phyloP scores from a whole-genome alignment of 1,140 invertebrate species.

The Penaeus vannamei region DNA sequence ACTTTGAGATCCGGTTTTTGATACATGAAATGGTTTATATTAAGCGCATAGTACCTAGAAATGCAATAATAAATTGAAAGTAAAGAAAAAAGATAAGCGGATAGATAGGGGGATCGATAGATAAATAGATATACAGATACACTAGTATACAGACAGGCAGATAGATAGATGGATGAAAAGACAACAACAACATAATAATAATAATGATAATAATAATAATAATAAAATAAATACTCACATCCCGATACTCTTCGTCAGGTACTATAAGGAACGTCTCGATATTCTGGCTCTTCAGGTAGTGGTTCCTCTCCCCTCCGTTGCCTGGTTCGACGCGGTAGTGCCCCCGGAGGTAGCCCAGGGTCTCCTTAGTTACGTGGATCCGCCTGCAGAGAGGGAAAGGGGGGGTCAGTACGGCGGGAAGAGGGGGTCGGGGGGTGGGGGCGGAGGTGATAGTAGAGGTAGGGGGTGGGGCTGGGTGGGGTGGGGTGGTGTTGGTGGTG shows the following conservation, averaged over 20 bases:
- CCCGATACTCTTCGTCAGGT: conserved; percentile 69
- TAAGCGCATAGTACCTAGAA: background rate
- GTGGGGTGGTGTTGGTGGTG: too few relatives aligned
- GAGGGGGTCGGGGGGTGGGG: conserved; percentile 12
- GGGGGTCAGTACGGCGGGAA: background rate
- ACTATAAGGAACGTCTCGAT: conserved; percentile 94
- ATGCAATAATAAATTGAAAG: background rate
- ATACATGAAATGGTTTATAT: background rate
- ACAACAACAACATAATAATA: background rate
- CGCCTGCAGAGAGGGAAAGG: conserved; percentile 76
- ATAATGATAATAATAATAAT: background rate
- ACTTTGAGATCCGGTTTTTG: too few relatives aligned
- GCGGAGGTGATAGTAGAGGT: background rate
- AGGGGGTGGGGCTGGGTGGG: too few relatives aligned
- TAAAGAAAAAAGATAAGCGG: too few relatives aligned
- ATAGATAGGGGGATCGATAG: too few relatives aligned
- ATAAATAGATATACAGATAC: too few relatives aligned
- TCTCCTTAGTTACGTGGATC: conserved; percentile 95
- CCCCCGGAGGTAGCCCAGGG: conserved; percentile 85
- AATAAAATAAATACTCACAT: conserved; percentile 59
- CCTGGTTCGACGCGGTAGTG: conserved; percentile 94
- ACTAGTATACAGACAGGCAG: too few relatives aligned
- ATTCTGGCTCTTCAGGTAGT: conserved; percentile 91
- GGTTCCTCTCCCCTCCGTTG: conserved; percentile 85
- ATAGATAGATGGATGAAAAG: too few relatives aligned